Conservation (phyloP, 1,140 invertebrate species). For the Nephila pilipes region DNA sequence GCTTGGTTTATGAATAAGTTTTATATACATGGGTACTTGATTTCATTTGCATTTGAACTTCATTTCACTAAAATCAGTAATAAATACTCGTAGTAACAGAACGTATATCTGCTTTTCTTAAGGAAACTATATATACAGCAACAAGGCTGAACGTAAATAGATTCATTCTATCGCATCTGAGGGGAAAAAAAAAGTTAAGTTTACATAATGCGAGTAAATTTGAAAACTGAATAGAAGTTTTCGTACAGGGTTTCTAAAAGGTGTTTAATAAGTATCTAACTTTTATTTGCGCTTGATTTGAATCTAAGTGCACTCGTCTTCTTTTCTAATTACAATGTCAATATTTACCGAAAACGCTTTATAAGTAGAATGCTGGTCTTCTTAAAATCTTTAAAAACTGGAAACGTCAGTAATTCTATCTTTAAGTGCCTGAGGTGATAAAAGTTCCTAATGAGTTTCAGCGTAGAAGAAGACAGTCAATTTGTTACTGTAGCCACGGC, state of each 20-base stretch:
- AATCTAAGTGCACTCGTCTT: constrained; percentile 35
- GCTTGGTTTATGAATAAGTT: no score
- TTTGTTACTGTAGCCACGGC: neutral
- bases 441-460: constrained; percentile 24
- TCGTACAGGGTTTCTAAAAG: constrained; percentile 14
- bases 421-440: constrained; percentile 40
- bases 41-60: no score
- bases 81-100: no score
- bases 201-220: neutral
- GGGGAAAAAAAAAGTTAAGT: neutral
- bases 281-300: constrained; percentile 49
- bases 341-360: constrained; percentile 39
- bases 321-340: constrained; percentile 63
- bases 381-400: constrained; percentile 16
- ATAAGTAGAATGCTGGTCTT: neutral
- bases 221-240: neutral
- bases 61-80: no score
- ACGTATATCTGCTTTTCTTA: no score
- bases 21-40: no score
- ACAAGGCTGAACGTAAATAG: no score
- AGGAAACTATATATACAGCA: no score
- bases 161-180: no score
- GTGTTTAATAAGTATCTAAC: constrained; percentile 37
- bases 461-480: neutral
- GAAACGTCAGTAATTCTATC: constrained; percentile 33